Conservation (phyloP, 2,797 vertebrate species). For the Choloepus didactylus region DNA sequence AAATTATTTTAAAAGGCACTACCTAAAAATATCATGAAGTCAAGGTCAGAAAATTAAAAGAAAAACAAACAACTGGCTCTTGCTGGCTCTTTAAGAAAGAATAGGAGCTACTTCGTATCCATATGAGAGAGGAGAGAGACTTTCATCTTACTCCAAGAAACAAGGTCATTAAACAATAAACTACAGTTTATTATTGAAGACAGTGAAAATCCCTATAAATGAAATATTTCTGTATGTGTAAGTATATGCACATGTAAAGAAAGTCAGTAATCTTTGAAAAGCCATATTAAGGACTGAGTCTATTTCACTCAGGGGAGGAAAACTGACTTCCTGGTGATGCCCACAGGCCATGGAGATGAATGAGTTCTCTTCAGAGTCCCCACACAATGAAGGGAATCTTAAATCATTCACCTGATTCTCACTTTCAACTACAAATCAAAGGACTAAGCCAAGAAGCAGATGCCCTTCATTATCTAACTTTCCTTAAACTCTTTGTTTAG, state of each 20-base stretch:
- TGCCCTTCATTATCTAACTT: background rate
- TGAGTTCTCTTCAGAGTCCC: background rate
- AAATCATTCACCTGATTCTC: background rate
- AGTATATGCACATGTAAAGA: background rate
- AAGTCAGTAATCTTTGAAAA: background rate
- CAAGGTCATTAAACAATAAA: background rate
- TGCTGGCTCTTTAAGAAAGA: background rate
- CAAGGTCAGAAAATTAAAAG: constrained; percentile 23
- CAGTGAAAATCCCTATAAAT: background rate
- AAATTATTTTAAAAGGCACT: constrained; percentile 45
- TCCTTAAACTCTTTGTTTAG: background rate
- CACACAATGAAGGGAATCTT: background rate
- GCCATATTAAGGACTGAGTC: background rate
- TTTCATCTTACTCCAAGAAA: background rate
- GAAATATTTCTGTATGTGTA: background rate
- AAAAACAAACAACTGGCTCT: constrained; percentile 15
- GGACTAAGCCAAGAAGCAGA: background rate
- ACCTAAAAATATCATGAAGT: background rate
- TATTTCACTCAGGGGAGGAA: background rate
- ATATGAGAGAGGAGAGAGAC: background rate
- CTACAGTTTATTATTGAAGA: background rate
- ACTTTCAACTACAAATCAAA: background rate
- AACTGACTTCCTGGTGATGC: background rate
- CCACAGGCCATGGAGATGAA: background rate
- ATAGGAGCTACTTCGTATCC: background rate